Evolutionary conservation across 2,797 vertebrate species (phyloP).

Genomic region (Helostoma temminkii): DNA sequence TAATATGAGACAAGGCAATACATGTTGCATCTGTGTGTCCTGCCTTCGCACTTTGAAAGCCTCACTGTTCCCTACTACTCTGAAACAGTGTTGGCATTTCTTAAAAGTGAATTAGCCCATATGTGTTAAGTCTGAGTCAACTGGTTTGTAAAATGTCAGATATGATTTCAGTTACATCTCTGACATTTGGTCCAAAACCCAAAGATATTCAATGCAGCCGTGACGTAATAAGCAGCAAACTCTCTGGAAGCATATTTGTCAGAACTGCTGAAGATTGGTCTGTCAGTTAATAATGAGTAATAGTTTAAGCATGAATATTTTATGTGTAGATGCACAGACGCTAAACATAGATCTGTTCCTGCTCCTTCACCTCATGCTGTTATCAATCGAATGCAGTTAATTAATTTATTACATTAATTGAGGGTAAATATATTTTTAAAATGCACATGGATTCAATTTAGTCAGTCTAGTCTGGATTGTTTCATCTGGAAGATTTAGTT

Average conservation of each 20-base stretch:
- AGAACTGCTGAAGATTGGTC: no score
- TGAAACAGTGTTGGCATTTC: background rate
- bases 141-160: slow-evolving; percentile 7
- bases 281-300: background rate
- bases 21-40: slow-evolving; percentile 23
- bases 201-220: background rate
- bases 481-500: no score
- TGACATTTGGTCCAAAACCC: background rate
- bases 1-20: slow-evolving; percentile 22
- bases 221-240: background rate
- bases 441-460: no score
- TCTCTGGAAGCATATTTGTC: no score
- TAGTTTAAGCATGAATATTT: background rate
- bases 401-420: background rate
- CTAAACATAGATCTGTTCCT: background rate
- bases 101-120: background rate
- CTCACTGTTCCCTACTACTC: background rate
- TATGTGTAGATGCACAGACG: background rate
- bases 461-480: no score
- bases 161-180: background rate
- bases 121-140: background rate
- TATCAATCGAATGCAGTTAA: background rate
- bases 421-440: no score
- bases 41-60: background rate
- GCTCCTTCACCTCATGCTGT: background rate